Conservation (phyloP, 2,113 vertebrate species). For the Pelmatolapia mariae region DNA sequence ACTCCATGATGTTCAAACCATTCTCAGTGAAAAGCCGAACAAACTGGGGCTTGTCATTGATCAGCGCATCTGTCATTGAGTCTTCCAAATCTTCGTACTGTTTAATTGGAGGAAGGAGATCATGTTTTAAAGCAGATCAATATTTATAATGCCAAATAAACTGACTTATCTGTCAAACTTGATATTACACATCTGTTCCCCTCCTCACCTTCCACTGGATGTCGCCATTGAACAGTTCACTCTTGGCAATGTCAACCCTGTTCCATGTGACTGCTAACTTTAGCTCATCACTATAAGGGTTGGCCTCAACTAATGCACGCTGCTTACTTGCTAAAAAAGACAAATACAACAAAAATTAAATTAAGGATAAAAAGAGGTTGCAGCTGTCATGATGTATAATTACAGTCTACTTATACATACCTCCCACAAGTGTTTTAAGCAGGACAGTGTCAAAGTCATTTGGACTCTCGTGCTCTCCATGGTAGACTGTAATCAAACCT, state of each 20-base stretch:
- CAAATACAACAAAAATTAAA: neutral
- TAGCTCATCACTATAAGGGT: slow-evolving; percentile 80
- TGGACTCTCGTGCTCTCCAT: slow-evolving; percentile 74
- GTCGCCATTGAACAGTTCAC: slow-evolving; percentile 79
- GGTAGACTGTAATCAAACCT: slow-evolving; percentile 78
- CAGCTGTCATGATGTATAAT: neutral
- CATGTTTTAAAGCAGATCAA: neutral
- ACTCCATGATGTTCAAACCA: slow-evolving; percentile 63
- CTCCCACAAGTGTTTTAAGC: slow-evolving; percentile 80
- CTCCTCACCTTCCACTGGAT: slow-evolving; percentile 80
- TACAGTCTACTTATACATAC: slow-evolving; percentile 38
- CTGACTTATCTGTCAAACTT: neutral
- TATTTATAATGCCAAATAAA: neutral
- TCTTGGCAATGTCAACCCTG: slow-evolving; percentile 66
- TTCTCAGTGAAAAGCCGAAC: neutral
- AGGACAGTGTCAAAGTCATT: slow-evolving; percentile 54
- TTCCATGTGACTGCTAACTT: slow-evolving; percentile 88
- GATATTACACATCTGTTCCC: neutral
- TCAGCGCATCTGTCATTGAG: neutral
- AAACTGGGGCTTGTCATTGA: neutral
- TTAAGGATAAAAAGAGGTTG: neutral
- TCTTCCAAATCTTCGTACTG: neutral
- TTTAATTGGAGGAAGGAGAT: neutral
- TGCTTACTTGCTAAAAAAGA: slow-evolving; percentile 66
- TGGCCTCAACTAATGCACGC: slow-evolving; percentile 52